Evolutionary conservation across 2,797 vertebrate species (phyloP), one percentile per base, ranked within the genome.

Genomic region (Sciaenops ocellatus): DNA sequence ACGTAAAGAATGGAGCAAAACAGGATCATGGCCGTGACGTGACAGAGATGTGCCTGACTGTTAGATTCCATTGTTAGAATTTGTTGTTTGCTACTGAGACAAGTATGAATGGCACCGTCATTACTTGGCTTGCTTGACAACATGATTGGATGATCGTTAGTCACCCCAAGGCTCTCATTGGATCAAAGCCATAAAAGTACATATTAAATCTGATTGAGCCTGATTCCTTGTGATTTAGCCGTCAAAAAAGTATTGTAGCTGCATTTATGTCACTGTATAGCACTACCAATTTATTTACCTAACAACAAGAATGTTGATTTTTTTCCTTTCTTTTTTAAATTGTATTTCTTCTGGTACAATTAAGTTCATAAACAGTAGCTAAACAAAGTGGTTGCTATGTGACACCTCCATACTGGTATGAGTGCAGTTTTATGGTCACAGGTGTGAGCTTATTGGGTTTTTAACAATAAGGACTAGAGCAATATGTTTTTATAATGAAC

Each of bases 301-400:
- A 38, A 38, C 34, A 38, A 38, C 8, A 38, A 38, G 34, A 9
- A 38, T 38, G 34, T 38, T 38, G 34, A 38, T 2, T 38, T 38
- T 38, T 6, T 5, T n/a, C n/a, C n/a, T n/a, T n/a, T n/a, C n/a
- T n/a, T 38, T 38, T 38, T 9, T 8, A 0, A 38, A 38, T 38
- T 42, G 42, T 42, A 42, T 41, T 41, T 41, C 38, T 41, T 16
- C 61, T 61, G 28, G 5, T 28, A 2, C 44, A 6, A 1, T 68
- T 44, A 24, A 38, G 28, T 42, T 68, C 22, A 8, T 26, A 30
- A 69, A 72, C 66, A 62, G 34, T 10, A 42, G 15, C 41, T 15
- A 28, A 83, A 73, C 73, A 78, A n/a, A 61, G 41, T 4, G 48
- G 71, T 78, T 82, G 48, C 76, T 52, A 66, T 48, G 73, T 38